Evolutionary conservation across 1,140 invertebrate genomes (phyloP).

Genomic region (Halyomorpha halys): DNA sequence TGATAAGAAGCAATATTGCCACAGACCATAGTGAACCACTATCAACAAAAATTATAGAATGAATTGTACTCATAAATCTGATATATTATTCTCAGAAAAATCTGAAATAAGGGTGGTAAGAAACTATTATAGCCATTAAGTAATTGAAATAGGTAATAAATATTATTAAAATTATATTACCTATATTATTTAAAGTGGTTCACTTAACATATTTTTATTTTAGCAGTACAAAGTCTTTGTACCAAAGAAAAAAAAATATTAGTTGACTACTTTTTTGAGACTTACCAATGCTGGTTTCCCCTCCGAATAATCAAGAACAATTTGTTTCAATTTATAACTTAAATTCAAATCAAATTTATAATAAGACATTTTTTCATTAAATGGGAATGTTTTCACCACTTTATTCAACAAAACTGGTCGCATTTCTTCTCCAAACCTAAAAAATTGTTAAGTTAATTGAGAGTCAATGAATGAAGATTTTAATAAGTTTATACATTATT

Average conservation of each 20-base stretch:
- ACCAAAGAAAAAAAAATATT: background rate
- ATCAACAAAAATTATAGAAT: no score
- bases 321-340: constrained; percentile 56
- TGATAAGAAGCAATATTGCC: no score
- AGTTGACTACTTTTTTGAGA: background rate
- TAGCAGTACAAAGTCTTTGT: background rate
- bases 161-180: no score
- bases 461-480: no score
- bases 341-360: constrained; percentile 69
- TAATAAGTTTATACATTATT: no score
- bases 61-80: no score
- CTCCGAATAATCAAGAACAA: constrained; percentile 59
- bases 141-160: no score
- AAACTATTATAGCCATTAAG: no score
- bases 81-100: no score
- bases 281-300: constrained; percentile 63
- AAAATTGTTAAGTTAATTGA: constrained; percentile 19
- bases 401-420: constrained; percentile 62
- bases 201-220: background rate
- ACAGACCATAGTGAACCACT: no score
- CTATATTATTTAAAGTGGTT: no score
- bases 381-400: constrained; percentile 58
- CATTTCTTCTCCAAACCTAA: constrained; percentile 54
- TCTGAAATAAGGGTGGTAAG: no score
- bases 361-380: constrained; percentile 39